Evolutionary conservation across 2,113 vertebrate genomes (phyloP), one percentile per base, ranked within the genome.

Genomic region (Aphyosemion australe): DNA sequence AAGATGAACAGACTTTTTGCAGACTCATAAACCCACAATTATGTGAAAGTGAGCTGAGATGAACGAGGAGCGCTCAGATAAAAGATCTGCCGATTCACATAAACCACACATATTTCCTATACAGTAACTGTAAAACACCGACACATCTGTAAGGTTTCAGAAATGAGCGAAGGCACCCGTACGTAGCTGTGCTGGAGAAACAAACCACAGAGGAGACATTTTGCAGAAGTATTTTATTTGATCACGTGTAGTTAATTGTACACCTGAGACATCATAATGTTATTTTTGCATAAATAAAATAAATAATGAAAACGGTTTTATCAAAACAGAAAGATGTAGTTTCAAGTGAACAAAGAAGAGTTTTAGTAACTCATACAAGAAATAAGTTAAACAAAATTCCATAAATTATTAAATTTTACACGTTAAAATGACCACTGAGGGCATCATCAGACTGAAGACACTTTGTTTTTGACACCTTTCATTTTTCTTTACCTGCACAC

Each of bases 81-180:
- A 56, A 87, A 73, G 72, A 58, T 83, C 65, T 84, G 81, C 85
- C 78, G 18, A 84, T 78, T 87, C 80, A 85, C 37, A 19, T 7
- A 63, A 88, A 86, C 87, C 87, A 61, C 87, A 72, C 50, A 63
- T 0, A 69, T 81, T 86, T 90, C 84, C 83, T 83, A 75, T 82
- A 84, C 79, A 60, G 69, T 72, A 42, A 78, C 52, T 57, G 61
- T 72, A 51, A 51, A 26, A 76, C 78, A 62, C 72, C 78, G 46
- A 80, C 72, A 69, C 65, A 61, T 62, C 21, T 75, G 12, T 21
- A 47, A 14, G 26, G 62, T 52, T 68, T 62, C 67, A 79, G 34
- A 37, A 37, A 37, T 1, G 34, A 37, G 62, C 32, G 48, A 42
- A 70, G 11, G 57, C 8, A 0, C 51, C 6, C 41, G 46, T 4